These are phyloP conservation scores for Enteromius thamalakanensis DNA, from an alignment of 2,797 vertebrate species.

Conservation along the genomic window DNA sequence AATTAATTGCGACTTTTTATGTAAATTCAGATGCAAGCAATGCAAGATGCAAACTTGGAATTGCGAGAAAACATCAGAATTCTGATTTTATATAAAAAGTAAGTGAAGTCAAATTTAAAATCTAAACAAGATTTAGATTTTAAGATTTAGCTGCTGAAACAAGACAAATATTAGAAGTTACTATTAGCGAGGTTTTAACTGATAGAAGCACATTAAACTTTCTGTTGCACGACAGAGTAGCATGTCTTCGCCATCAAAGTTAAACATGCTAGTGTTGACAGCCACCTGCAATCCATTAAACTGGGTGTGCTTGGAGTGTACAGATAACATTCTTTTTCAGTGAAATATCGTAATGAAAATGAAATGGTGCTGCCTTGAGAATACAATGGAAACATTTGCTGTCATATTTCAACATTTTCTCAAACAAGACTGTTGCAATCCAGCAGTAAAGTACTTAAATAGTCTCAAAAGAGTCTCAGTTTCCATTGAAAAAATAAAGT, in stretches of 20 bases:
- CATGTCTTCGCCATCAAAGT: constrained; percentile 58
- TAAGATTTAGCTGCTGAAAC: not conserved
- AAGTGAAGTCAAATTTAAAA: not conserved
- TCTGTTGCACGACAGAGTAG: constrained; percentile 22
- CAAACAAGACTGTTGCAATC: not conserved
- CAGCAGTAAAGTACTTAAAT: not conserved
- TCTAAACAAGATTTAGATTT: not conserved
- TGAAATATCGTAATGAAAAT: constrained; percentile 42
- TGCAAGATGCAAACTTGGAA: not conserved
- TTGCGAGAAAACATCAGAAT: not conserved
- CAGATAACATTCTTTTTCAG: constrained; percentile 60
- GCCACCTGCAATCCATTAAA: constrained; percentile 49
- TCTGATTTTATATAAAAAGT: not conserved
- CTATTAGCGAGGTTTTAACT: not conserved
- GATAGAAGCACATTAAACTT: not conserved
- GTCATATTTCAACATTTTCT: constrained; percentile 13
- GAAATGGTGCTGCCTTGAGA: not conserved
- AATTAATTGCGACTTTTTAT: not conserved
- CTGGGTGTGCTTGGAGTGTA: constrained; percentile 55
- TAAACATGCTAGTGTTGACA: constrained; percentile 62
- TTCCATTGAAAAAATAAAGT: not conserved
- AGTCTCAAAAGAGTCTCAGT: not conserved
- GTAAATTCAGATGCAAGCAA: not conserved
- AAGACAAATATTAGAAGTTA: not conserved
- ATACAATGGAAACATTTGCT: not conserved